Evolutionary conservation across 2,888 invertebrate genomes (phyloP).

Genomic region (Cheiracanthium punctorium): DNA sequence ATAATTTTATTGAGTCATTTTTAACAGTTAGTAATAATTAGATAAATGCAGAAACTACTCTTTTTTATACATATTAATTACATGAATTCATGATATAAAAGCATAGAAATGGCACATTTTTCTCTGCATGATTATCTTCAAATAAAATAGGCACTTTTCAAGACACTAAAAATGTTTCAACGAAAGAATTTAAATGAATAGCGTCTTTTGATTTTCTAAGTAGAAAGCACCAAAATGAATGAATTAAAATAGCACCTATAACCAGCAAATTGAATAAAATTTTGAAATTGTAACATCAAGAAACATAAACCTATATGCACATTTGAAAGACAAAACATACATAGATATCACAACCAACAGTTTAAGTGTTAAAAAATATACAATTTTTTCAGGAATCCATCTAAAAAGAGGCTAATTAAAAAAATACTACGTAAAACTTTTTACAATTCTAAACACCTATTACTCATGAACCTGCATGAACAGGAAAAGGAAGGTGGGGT

Average conservation of each 20-base stretch:
- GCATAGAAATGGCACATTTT: constrained; percentile 50
- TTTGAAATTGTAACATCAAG: background rate
- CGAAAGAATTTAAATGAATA: background rate
- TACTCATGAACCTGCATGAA: constrained; percentile 62
- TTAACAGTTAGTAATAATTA: constrained; percentile 1
- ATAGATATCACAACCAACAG: constrained; percentile 66
- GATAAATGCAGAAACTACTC: background rate
- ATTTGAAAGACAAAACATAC: constrained; percentile 42
- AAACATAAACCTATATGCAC: background rate
- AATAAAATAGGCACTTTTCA: constrained; percentile 48
- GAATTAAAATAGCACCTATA: constrained; percentile 5
- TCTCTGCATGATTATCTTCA: background rate
- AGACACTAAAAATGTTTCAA: background rate
- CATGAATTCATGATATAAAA: constrained; percentile 40
- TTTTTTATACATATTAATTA: background rate
- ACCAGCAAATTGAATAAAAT: constrained; percentile 1
- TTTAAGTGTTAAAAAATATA: constrained; percentile 37
- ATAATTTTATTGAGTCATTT: background rate
- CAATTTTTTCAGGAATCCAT: constrained; percentile 17
- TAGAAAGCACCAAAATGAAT: constrained; percentile 2
- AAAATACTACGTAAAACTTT: constrained; percentile 7
- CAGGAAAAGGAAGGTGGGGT: background rate
- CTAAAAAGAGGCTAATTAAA: background rate
- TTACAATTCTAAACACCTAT: constrained; percentile 1
- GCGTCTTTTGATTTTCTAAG: background rate